Evolutionary conservation across 2,113 vertebrate species (phyloP).

Genomic region (Sterrhoptilus dennistouni): DNA sequence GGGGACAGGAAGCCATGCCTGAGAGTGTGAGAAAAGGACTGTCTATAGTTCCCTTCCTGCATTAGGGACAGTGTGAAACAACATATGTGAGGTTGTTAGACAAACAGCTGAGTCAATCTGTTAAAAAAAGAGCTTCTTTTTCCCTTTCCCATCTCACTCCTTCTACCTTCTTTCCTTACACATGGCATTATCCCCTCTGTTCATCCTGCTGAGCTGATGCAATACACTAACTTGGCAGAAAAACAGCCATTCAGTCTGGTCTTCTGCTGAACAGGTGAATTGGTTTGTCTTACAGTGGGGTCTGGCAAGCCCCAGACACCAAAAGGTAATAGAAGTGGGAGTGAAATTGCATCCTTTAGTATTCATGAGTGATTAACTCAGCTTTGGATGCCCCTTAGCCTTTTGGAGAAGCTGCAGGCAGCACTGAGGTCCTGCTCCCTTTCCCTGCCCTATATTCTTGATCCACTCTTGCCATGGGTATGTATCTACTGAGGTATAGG

Average conservation of each 20-base stretch:
- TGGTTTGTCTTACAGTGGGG: not conserved
- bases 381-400: not conserved
- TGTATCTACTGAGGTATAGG: accelerated
- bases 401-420: not conserved
- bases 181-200: accelerated
- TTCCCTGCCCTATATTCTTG: not conserved
- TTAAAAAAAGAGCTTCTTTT: not conserved
- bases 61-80: not conserved
- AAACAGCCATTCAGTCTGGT: not conserved
- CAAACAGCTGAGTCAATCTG: not conserved
- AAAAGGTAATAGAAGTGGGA: not conserved
- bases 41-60: not conserved
- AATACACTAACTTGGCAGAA: not conserved
- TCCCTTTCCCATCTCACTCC: not conserved
- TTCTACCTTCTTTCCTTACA: not conserved
- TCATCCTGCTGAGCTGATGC: not conserved
- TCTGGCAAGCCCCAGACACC: not conserved
- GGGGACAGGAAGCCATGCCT: not conserved
- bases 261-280: not conserved
- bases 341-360: not conserved
- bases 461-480: not conserved
- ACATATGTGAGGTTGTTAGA: not conserved
- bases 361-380: not conserved
- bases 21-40: not conserved
- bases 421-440: not conserved